phyloP scores from a whole-genome alignment of 2,888 invertebrate species.

The Ariolimax columbianus region DNA sequence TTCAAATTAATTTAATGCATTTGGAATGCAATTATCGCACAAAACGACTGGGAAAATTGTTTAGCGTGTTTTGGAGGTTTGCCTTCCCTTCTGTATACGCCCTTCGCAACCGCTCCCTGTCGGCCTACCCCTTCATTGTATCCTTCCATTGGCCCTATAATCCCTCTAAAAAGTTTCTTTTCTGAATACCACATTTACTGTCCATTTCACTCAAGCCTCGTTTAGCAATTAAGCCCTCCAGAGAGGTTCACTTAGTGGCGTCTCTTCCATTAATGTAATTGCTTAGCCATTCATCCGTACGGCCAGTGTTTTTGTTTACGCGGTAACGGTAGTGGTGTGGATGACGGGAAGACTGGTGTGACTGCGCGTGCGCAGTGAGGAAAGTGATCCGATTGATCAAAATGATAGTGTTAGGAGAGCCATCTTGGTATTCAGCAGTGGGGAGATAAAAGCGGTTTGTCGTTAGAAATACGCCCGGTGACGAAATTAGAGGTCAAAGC shows the following conservation, averaged over 20 bases:
- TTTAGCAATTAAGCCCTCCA: conserved; percentile 31
- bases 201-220: conserved; percentile 36
- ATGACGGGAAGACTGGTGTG: conserved; percentile 25
- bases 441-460: background rate
- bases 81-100: background rate
- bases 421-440: background rate
- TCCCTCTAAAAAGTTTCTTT: conserved; percentile 3
- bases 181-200: conserved; percentile 19
- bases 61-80: background rate
- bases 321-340: conserved; percentile 34
- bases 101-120: background rate
- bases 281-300: conserved; percentile 27
- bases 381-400: conserved; percentile 13
- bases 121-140: background rate
- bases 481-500: background rate
- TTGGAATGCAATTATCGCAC: background rate
- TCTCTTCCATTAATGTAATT: conserved; percentile 44
- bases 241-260: conserved; percentile 32
- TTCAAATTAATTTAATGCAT: conserved; percentile 29
- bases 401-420: background rate
- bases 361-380: conserved; percentile 24
- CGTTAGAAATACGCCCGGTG: background rate
- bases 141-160: background rate
- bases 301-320: conserved; percentile 37
- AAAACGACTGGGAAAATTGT: background rate